phyloP scores from a whole-genome alignment of 2,113 vertebrate genomes.

The Xenus cinereus region DNA sequence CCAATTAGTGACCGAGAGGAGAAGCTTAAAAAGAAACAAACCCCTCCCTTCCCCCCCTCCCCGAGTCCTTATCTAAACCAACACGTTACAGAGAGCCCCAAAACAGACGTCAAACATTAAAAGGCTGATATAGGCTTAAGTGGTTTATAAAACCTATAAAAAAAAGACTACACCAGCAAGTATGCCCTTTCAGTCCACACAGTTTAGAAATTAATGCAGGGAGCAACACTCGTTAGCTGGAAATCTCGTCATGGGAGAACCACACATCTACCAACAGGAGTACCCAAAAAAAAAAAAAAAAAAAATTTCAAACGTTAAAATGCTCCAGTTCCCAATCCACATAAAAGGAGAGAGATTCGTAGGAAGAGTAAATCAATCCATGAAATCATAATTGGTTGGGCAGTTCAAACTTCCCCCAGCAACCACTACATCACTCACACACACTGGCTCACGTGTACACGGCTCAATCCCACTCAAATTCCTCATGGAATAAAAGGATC shows the following conservation, averaged over 20 bases:
- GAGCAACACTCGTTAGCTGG: constrained; percentile 69
- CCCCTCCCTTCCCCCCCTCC: no score
- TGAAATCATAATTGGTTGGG: constrained; percentile 58
- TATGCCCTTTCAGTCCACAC: constrained; percentile 65
- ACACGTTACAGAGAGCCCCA: constrained; percentile 65
- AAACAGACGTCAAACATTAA: constrained; percentile 73
- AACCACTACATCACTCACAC: constrained; percentile 54
- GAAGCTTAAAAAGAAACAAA: constrained; percentile 44
- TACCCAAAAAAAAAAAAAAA: constrained; percentile 53
- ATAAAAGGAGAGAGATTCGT: constrained; percentile 60
- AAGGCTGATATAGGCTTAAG: constrained; percentile 79
- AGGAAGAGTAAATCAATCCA: constrained; percentile 67
- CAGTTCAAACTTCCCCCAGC: constrained; percentile 55
- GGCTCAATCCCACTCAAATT: constrained; percentile 63
- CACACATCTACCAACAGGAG: constrained; percentile 68
- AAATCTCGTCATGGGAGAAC: constrained; percentile 71
- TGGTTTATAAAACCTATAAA: constrained; percentile 87
- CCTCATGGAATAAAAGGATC: constrained; percentile 69
- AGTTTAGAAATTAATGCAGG: constrained; percentile 69
- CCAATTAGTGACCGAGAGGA: constrained; percentile 59
- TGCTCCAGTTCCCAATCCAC: constrained; percentile 68
- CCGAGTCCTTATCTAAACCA: constrained; percentile 63
- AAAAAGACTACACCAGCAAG: constrained; percentile 80
- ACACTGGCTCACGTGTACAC: constrained; percentile 47
- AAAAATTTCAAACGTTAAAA: constrained; percentile 62